A percentile compares a stretch with the other conserved stretches of the same genome.
These are phyloP conservation scores for Chymomyza procnemis DNA, from an alignment of 2,888 invertebrate genomes.

Conservation along the genomic window DNA sequence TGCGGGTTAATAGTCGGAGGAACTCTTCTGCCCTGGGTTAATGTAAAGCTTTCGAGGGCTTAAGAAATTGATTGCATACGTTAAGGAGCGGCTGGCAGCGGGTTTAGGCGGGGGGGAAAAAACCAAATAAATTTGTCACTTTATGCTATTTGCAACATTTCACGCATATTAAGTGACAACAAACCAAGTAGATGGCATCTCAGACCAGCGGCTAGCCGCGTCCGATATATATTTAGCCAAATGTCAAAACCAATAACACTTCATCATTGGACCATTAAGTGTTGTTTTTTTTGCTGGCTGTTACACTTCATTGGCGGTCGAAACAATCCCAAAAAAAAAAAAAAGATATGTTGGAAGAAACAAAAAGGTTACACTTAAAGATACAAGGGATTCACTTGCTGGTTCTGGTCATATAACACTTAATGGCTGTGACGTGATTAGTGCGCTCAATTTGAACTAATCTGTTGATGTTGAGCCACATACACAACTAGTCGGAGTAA, in stretches of 20 bases:
- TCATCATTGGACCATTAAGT: slow-evolving; percentile 2
- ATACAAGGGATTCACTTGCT: background rate
- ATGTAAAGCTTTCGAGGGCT: background rate
- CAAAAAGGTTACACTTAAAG: background rate
- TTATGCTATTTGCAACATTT: slow-evolving; percentile 52
- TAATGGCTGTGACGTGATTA: background rate
- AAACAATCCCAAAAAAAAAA: background rate
- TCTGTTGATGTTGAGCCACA: background rate
- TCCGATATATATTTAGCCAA: background rate
- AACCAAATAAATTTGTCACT: slow-evolving; percentile 59
- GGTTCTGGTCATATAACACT: background rate
- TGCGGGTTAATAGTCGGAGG: background rate
- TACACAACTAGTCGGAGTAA: too few relatives aligned
- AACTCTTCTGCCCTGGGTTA: background rate
- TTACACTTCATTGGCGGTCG: background rate
- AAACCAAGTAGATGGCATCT: background rate
- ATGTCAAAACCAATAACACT: background rate
- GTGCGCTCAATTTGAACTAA: background rate
- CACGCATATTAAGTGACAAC: slow-evolving; percentile 50
- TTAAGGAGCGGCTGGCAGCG: slow-evolving; percentile 27
- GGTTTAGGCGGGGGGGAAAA: background rate
- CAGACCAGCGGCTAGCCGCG: background rate
- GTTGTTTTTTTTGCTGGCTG: background rate
- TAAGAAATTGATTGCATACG: slow-evolving; percentile 51
- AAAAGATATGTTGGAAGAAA: too few relatives aligned